Conservation (phyloP, 30 jellyfish, hydroid and myxozoan species). For the Catostylus mosaicus region DNA sequence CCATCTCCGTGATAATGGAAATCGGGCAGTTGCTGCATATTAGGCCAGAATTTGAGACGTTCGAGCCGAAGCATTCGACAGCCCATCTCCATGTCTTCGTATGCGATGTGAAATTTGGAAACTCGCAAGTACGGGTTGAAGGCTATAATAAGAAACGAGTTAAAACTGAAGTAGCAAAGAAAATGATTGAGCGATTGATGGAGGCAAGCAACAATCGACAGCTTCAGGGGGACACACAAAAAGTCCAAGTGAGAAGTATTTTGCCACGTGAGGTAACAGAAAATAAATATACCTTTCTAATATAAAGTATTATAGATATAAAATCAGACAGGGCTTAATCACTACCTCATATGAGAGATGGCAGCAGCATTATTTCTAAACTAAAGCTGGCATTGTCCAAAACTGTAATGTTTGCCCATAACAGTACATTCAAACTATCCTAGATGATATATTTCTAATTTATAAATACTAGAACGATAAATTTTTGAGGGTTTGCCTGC, state of each 20-base stretch:
- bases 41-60: slow-evolving; percentile 26
- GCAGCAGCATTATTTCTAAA: too few relatives aligned
- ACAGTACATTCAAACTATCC: too few relatives aligned
- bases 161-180: slow-evolving; percentile 46
- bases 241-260: neutral
- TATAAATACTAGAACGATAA: too few relatives aligned
- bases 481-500: too few relatives aligned
- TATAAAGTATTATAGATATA: too few relatives aligned
- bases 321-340: too few relatives aligned
- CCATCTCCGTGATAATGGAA: slow-evolving; percentile 51
- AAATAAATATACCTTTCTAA: neutral
- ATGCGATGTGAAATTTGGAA: slow-evolving; percentile 3
- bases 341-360: too few relatives aligned
- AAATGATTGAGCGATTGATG: neutral
- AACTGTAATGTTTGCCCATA: too few relatives aligned
- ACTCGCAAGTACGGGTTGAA: neutral
- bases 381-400: too few relatives aligned
- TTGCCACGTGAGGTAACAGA: neutral
- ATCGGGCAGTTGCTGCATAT: slow-evolving; percentile 38
- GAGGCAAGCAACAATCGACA: too few relatives aligned
- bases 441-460: too few relatives aligned
- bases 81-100: slow-evolving; percentile 41
- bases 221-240: neutral
- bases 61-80: slow-evolving; percentile 28
- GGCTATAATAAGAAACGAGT: slow-evolving; percentile 51